Percentiles rank a stretch among this genome's conserved stretches.
Evolutionary conservation across 2,113 vertebrate species (phyloP).

Genomic region (Uria lomvia): DNA sequence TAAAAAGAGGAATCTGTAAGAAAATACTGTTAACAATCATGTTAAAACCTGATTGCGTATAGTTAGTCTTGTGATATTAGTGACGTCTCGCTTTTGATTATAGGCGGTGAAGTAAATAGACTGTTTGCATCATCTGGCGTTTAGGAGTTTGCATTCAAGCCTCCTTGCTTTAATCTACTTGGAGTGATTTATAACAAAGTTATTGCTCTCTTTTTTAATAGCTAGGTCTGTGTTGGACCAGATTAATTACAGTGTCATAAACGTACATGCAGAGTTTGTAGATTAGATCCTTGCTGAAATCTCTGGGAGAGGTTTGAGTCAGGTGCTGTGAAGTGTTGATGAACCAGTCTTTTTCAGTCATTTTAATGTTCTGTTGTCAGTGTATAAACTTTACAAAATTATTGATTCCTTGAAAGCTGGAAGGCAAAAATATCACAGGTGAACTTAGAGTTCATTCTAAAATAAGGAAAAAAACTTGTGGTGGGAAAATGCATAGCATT

Average conservation of each 20-base stretch:
- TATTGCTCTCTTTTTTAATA: neutral
- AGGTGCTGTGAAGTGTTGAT: neutral
- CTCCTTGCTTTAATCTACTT: neutral
- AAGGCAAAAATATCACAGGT: neutral
- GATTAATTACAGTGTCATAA: neutral
- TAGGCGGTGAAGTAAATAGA: neutral
- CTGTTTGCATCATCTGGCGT: neutral
- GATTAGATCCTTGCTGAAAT: neutral
- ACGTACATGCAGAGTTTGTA: neutral
- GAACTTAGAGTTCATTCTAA: neutral
- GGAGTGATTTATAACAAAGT: neutral
- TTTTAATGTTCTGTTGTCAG: neutral
- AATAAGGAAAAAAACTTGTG: neutral
- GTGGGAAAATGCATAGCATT: neutral
- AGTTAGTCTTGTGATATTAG: neutral
- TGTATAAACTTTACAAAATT: neutral
- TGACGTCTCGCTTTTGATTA: neutral
- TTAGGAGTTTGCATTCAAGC: neutral
- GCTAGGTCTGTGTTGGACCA: neutral
- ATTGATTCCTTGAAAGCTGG: neutral
- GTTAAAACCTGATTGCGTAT: fast-evolving
- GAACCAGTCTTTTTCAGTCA: neutral
- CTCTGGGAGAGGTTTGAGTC: neutral
- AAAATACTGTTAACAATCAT: neutral
- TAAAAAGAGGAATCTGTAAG: neutral